Base-by-base conservation (phyloP, 1,140 invertebrate genomes). In the Acromyrmex charruanus region DNA sequence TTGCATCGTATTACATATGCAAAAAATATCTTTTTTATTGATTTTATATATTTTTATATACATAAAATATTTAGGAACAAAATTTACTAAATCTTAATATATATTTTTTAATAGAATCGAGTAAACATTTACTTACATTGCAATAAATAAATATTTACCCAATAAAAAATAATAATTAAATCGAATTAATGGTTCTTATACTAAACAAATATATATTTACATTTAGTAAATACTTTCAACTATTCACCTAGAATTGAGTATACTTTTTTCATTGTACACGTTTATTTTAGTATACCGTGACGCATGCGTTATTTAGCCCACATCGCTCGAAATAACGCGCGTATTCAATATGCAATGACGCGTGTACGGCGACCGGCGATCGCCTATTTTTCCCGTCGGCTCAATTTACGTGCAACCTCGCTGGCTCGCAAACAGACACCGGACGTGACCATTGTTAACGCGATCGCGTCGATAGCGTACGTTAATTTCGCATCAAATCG, bases 381-480 rank as follows among this genome's bases (percentile, higher is more conserved):
- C 59, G 61, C 31, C 69, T 75, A 63, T 75, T 84, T 84, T 84
- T 75, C 68, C n/a, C 80, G 69, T n/a, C 80, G 53, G 55, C 25
- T 82, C 80, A 69, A 74, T 84, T 84, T 75, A 74, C 80, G 55
- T 39, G 55, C 80, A 49, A 75, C 80, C n/a, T 84, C 69, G 49
- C 65, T 49, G 31, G 35, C 31, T 81, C 65, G 61, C 21, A 25
- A 77, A 63, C 74, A 12, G 61, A 80, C 49, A 79, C 63, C 77
- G 77, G 63, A 80, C 77, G 77, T 35, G 21, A 55, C 49, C 9
- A 51, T 82, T 74, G 68, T 74, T 18, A 51, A 55, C 69, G 55
- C 69, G 80, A 84, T 89, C 87, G 53, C 87, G 59, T 39, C 88
- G 88, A 86, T 88, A 85, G n/a, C 74, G 72, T 14, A 53, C 49